phyloP scores from a whole-genome alignment of 2,888 invertebrate species.

The Zaprionus obscuricornis region DNA sequence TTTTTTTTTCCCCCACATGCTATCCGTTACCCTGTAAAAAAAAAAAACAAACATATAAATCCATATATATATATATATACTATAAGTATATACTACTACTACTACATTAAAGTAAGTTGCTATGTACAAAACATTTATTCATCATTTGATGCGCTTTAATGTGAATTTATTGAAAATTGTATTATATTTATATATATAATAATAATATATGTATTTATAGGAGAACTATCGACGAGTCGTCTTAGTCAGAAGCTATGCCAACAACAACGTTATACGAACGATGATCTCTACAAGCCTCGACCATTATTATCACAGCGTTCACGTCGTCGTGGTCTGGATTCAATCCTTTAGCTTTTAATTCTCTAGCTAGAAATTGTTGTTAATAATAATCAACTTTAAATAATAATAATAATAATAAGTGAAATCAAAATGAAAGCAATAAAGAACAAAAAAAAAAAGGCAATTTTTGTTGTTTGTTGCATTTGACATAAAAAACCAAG shows the following conservation, averaged over 20 bases:
- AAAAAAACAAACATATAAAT: conserved; percentile 14
- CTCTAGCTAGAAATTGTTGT: no score
- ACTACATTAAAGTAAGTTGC: conserved; percentile 42
- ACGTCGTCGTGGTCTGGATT: conserved; percentile 83
- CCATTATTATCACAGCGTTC: conserved; percentile 85
- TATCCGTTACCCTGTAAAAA: conserved; percentile 16
- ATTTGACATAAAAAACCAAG: conserved; percentile 64
- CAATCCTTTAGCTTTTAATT: conserved; percentile 60
- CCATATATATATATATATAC: conserved; percentile 6
- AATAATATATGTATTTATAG: no score
- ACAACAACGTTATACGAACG: conserved; percentile 87
- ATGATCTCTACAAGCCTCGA: conserved; percentile 89
- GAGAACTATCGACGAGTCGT: conserved; percentile 43
- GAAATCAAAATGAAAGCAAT: no score
- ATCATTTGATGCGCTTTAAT: background rate
- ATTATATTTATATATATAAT: no score
- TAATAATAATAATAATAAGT: conserved; percentile 17
- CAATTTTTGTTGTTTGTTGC: conserved; percentile 67
- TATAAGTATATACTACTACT: conserved; percentile 4
- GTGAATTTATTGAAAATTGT: background rate
- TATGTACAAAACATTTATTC: background rate
- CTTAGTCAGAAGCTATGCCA: conserved; percentile 66
- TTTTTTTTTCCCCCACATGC: conserved; percentile 35
- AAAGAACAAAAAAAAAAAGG: no score
- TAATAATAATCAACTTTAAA: background rate